A percentile compares a stretch with the other conserved stretches of the same genome.
Conservation (phyloP, 2,113 vertebrate species). For the Rhynchomys soricoides region DNA sequence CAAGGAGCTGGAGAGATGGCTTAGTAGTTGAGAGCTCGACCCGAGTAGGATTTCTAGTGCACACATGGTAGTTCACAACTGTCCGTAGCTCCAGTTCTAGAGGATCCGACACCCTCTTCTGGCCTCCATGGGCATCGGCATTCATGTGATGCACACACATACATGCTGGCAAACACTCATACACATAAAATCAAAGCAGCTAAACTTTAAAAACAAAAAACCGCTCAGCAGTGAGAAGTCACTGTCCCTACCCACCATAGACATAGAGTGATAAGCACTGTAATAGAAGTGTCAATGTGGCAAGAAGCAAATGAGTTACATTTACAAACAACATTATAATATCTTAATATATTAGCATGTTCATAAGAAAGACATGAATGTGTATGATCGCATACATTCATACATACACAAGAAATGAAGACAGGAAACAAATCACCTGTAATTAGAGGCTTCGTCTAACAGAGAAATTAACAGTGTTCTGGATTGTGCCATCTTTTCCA, state of each 20-base stretch:
- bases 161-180: not conserved
- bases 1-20: not conserved
- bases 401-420: not conserved
- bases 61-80: not conserved
- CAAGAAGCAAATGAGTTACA: not conserved
- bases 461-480: slow-evolving; percentile 27
- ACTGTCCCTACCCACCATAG: not conserved
- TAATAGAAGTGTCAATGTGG: not conserved
- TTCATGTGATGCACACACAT: not conserved
- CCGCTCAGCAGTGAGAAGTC: not conserved
- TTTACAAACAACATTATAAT: not conserved
- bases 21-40: not conserved
- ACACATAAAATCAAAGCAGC: not conserved
- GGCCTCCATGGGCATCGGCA: not conserved
- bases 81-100: not conserved
- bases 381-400: not conserved
- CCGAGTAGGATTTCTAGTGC: not conserved
- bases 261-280: not conserved
- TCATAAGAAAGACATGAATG: slow-evolving; percentile 19
- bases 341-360: not conserved
- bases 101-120: not conserved
- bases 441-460: not conserved
- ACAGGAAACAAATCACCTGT: not conserved
- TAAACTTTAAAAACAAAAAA: not conserved
- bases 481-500: not conserved